Conservation (phyloP, 2,113 vertebrate species). For the Mungos mungo region DNA sequence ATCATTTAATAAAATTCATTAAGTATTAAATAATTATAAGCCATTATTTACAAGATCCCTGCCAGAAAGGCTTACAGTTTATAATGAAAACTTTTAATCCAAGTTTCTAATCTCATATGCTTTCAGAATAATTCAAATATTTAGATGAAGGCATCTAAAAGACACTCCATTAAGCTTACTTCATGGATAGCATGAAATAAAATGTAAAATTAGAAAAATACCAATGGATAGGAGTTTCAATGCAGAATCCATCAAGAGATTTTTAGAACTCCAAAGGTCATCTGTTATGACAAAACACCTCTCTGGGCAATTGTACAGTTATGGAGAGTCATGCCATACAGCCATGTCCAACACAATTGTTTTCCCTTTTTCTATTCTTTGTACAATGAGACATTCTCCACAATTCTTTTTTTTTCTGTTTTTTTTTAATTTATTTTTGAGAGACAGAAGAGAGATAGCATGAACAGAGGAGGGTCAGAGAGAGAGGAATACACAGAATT, state of each 20-base stretch:
- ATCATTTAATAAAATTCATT: neutral
- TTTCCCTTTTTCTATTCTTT: neutral
- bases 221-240: neutral
- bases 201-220: neutral
- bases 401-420: neutral
- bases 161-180: neutral
- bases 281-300: slow-evolving; percentile 13
- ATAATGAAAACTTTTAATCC: neutral
- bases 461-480: too few relatives aligned
- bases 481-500: too few relatives aligned
- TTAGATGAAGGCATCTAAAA: neutral
- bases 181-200: neutral
- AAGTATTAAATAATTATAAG: neutral
- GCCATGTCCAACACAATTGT: neutral
- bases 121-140: neutral
- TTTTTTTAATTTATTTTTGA: too few relatives aligned
- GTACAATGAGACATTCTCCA: neutral
- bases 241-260: neutral
- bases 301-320: neutral
- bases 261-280: neutral
- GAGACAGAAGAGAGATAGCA: too few relatives aligned
- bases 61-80: neutral
- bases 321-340: neutral
- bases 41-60: neutral
- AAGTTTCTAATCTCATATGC: neutral